Percentiles rank a stretch among this genome's conserved stretches.
Evolutionary conservation across 2,888 invertebrate species (phyloP).

Genomic region (Cataglyphis altisquamis): DNA sequence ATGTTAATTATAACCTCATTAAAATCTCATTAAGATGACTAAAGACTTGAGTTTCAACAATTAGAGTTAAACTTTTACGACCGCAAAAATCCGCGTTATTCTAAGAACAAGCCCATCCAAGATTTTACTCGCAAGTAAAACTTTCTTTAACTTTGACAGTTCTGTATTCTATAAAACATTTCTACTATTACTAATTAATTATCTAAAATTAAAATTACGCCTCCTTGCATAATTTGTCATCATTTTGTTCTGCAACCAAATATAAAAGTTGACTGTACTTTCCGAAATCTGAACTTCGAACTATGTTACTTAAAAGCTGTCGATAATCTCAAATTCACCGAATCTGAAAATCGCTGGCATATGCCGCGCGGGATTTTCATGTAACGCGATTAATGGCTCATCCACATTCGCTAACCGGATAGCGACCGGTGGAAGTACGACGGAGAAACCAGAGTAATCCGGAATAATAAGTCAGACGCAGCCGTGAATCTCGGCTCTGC

Average conservation of each 20-base stretch:
- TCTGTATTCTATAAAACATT: background rate
- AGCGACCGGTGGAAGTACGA: constrained; percentile 30
- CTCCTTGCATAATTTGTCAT: background rate
- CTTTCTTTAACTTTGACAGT: background rate
- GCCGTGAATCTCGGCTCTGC: constrained; percentile 24
- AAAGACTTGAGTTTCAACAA: background rate
- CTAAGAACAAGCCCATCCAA: background rate
- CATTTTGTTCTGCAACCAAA: background rate
- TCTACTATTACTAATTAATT: background rate
- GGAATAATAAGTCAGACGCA: constrained; percentile 43
- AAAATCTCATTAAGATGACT: background rate
- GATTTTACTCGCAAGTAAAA: background rate
- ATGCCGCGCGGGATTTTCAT: constrained; percentile 1
- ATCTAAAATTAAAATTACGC: background rate
- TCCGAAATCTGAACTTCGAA: background rate
- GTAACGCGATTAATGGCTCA: constrained; percentile 53
- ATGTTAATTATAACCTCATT: constrained; percentile 15
- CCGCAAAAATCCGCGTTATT: background rate
- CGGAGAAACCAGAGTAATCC: constrained; percentile 54
- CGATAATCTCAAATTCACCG: constrained; percentile 32
- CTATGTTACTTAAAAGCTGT: constrained; percentile 22
- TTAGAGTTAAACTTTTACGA: background rate
- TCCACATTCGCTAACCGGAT: constrained; percentile 45
- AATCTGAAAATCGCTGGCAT: constrained; percentile 22
- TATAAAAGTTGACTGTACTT: background rate